Conservation (phyloP, 2,888 invertebrate genomes). For the Allacma fusca region DNA sequence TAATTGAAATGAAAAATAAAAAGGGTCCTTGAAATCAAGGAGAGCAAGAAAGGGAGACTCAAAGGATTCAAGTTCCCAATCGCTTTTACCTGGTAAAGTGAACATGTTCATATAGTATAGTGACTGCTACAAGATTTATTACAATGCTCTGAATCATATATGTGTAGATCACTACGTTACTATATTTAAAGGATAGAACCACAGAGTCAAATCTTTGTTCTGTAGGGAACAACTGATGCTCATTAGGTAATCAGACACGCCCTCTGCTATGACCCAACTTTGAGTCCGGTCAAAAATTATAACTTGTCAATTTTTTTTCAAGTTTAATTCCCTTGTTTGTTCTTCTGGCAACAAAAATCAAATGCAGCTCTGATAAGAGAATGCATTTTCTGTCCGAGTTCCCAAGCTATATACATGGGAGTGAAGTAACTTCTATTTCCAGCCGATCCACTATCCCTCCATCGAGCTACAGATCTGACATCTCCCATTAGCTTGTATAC, state of each 20-base stretch:
- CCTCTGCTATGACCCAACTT: not conserved
- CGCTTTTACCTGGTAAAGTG: not conserved
- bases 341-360: not conserved
- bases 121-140: not conserved
- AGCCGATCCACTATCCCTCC: too few species aligned
- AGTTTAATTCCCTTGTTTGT: not conserved
- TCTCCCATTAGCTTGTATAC: too few species aligned
- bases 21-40: constrained; percentile 42
- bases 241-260: constrained; percentile 20
- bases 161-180: not conserved
- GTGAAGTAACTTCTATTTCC: too few species aligned
- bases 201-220: not conserved
- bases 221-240: not conserved
- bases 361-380: too few species aligned
- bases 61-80: constrained; percentile 8
- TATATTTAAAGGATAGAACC: not conserved
- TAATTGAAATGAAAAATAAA: constrained; percentile 33
- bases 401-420: too few species aligned
- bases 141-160: not conserved
- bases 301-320: not conserved
- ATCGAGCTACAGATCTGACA: too few species aligned
- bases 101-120: not conserved
- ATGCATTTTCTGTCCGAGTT: too few species aligned
- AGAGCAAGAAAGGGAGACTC: constrained; percentile 30
- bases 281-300: not conserved